Percentiles rank a stretch among this genome's conserved stretches.
These are phyloP conservation scores for Rhyacophila evoluta DNA, from an alignment of 2,888 invertebrate species.

Conservation along the genomic window DNA sequence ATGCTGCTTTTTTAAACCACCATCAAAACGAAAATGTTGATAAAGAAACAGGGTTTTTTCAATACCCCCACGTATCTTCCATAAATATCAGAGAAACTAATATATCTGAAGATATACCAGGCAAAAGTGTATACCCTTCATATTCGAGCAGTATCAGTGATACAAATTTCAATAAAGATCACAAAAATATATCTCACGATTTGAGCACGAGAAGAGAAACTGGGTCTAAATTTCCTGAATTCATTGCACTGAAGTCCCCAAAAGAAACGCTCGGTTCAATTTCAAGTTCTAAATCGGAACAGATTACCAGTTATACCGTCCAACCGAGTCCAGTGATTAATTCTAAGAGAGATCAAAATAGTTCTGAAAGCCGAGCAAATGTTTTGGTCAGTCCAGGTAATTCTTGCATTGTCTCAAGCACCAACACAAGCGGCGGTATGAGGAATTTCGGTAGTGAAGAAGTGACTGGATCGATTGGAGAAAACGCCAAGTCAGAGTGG, in stretches of 20 bases:
- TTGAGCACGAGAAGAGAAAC: not conserved
- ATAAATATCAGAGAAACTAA: not conserved
- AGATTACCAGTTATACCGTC: not conserved
- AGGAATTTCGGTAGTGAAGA: slow-evolving; percentile 26
- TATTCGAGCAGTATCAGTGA: not conserved
- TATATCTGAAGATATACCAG: not conserved
- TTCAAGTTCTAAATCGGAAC: not conserved
- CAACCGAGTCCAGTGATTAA: not conserved
- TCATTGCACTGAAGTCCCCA: not conserved
- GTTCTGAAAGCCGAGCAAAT: slow-evolving; percentile 29
- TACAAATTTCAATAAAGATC: not conserved
- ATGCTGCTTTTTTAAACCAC: not conserved
- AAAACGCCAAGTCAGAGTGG: slow-evolving; percentile 35
- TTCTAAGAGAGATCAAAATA: slow-evolving; percentile 23
- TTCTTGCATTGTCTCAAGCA: slow-evolving; percentile 53
- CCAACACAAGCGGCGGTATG: slow-evolving; percentile 38
- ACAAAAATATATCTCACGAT: not conserved
- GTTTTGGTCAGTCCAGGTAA: slow-evolving; percentile 49
- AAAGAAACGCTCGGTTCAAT: not conserved
- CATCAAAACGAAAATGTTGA: not conserved
- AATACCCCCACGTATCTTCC: not conserved
- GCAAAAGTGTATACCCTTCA: not conserved
- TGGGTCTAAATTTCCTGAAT: not conserved
- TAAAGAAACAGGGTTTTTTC: not conserved
- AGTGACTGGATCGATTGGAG: not conserved